Base-by-base conservation (phyloP, 2,113 vertebrate genomes). In the Oxyruncus cristatus region DNA sequence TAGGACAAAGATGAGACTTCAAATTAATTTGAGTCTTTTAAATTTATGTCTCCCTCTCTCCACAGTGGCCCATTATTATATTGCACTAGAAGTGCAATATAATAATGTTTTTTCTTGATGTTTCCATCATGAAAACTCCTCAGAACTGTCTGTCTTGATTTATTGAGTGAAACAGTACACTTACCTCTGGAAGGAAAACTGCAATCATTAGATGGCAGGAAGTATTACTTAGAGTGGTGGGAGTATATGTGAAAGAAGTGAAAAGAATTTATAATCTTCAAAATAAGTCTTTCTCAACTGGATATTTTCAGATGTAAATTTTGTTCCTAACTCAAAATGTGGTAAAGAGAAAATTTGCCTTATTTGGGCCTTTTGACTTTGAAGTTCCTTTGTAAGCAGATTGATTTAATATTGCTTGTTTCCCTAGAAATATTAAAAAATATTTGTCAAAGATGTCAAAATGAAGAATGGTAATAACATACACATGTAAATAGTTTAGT, bases 321-420 rank as follows among this genome's bases (percentile, higher is more conserved):
- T 88, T 79, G 7, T 70, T 61, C 46, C 59, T 73, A 53, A 83
- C 21, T 76, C 74, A 52, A 90, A 88, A 46, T 70, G 23, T 23
- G 5, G 4, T 35, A 53, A 58, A 65, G 46, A 76, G 33, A 74
- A 58, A 32, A 49, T 70, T 9, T 24, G 42, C 18, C 23, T 70
- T 73, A 53, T 92, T 76, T 93, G 2, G 6, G 23, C n/a, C 44
- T 88, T 91, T 85, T 84, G 68, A 37, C 42, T 89, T 92, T 2
- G 8, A 90, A 73, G 35, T 73, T 85, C 5, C 12, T 52, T 91
- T 83, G 22, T 65, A 83, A 83, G n/a, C 14, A 88, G 63, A 83
- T 62, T 90, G 79, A 86, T 77, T 88, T 83, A 94, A 76, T 83
- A 74, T 67, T 92, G 35, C 24, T 77, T 86, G 35, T 86, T 86